Percentiles rank a stretch among this genome's conserved stretches.
Evolutionary conservation across 2,797 vertebrate genomes (phyloP).

Genomic region (Petrocephalus schoutedeni): DNA sequence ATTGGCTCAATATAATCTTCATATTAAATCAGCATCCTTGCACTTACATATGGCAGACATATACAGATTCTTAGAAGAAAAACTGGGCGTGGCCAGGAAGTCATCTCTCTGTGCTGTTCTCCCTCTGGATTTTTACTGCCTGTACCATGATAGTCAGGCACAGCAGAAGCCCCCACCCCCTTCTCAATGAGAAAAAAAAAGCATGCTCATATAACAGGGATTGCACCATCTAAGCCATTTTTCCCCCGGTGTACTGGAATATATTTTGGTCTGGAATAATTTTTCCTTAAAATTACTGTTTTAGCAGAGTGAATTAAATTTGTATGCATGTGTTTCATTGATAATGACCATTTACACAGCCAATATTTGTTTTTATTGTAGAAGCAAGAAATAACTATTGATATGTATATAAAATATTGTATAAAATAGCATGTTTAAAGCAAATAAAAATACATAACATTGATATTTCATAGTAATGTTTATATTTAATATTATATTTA

Average conservation of each 20-base stretch:
- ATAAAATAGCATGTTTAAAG: background rate
- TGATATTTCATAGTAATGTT: background rate
- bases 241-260: background rate
- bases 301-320: background rate
- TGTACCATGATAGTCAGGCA: conserved; percentile 45
- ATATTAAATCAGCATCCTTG: background rate
- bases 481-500: background rate
- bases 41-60: background rate
- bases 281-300: background rate
- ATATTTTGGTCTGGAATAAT: background rate
- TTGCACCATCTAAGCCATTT: background rate
- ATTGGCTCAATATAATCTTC: background rate
- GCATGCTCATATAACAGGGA: background rate
- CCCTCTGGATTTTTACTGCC: conserved; percentile 41
- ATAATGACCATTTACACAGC: background rate
- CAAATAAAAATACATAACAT: background rate
- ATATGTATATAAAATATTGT: background rate
- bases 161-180: conserved; percentile 30
- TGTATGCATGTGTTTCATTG: background rate
- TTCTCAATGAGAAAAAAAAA: background rate
- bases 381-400: background rate
- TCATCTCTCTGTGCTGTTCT: conserved; percentile 30
- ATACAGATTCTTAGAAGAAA: conserved; percentile 38
- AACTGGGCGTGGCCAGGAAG: conserved; percentile 52
- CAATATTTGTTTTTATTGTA: background rate